Percentiles rank a stretch among this genome's conserved stretches.
Conservation (phyloP, 2,888 invertebrate genomes). For the Rugalucina vietnamica region DNA sequence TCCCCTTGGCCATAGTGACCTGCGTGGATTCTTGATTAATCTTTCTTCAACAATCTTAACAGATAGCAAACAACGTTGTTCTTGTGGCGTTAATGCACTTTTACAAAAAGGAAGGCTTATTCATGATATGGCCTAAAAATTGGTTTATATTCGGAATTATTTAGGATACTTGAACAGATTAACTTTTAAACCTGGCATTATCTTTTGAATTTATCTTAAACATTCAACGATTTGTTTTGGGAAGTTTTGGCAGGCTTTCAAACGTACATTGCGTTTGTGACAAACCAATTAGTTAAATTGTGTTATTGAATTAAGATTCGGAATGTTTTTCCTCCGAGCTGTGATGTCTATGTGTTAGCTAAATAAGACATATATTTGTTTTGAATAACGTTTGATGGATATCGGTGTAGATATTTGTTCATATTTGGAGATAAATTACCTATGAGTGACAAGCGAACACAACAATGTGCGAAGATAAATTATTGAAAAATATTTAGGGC, state of each 20-base stretch:
- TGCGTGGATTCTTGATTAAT: too few relatives aligned
- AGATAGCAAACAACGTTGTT: too few relatives aligned
- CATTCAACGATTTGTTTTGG: background rate
- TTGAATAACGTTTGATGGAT: background rate
- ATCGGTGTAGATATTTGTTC: background rate
- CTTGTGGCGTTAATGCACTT: too few relatives aligned
- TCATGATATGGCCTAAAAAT: too few relatives aligned
- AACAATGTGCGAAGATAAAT: background rate
- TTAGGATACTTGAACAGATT: conserved; percentile 3
- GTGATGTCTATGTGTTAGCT: background rate
- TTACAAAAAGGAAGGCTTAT: too few relatives aligned
- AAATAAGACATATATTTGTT: background rate
- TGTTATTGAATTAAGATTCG: conserved; percentile 3
- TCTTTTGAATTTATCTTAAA: conserved; percentile 8
- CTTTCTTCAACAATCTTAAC: too few relatives aligned
- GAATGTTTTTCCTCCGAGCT: background rate
- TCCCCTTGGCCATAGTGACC: too few relatives aligned
- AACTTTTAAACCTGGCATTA: conserved; percentile 11
- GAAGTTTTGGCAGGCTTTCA: conserved; percentile 8
- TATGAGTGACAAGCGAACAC: background rate
- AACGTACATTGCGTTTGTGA: background rate
- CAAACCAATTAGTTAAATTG: conserved; percentile 14
- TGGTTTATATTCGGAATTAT: too few relatives aligned
- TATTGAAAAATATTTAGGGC: too few relatives aligned
- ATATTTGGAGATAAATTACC: background rate